Evolutionary conservation across 2,888 invertebrate genomes (phyloP).

Genomic region (Ichneumoninae sp.): DNA sequence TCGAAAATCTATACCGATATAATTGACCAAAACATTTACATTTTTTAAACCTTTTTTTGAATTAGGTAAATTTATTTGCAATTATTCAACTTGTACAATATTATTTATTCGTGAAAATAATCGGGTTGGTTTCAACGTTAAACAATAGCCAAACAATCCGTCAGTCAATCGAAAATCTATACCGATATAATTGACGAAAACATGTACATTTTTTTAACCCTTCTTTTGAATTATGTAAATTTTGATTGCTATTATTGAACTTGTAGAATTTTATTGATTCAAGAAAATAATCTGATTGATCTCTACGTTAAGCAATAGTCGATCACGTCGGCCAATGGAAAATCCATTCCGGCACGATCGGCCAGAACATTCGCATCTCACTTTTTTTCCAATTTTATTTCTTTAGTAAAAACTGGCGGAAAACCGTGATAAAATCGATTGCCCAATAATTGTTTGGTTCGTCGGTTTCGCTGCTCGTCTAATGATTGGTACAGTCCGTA

Average conservation of each 20-base stretch:
- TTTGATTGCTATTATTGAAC: not conserved
- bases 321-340: not conserved
- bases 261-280: not conserved
- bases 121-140: not conserved
- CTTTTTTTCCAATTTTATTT: not conserved
- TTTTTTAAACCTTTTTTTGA: not conserved
- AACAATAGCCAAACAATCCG: not conserved
- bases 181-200: not conserved
- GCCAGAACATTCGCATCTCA: not conserved
- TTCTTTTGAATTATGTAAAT: not conserved
- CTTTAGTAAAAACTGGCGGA: not conserved
- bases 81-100: not conserved
- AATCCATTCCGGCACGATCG: not conserved
- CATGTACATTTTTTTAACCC: not conserved
- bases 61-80: no score
- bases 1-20: not conserved
- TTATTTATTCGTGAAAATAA: not conserved
- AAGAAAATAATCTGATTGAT: not conserved
- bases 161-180: not conserved
- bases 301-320: no score
- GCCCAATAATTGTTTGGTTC: slow-evolving; percentile 28
- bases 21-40: not conserved
- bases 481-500: slow-evolving; percentile 35
- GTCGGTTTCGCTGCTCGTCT: slow-evolving; percentile 22
- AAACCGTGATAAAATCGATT: slow-evolving; percentile 6